phyloP scores from a whole-genome alignment of 2,113 vertebrate species.

The Pitta sordida region DNA sequence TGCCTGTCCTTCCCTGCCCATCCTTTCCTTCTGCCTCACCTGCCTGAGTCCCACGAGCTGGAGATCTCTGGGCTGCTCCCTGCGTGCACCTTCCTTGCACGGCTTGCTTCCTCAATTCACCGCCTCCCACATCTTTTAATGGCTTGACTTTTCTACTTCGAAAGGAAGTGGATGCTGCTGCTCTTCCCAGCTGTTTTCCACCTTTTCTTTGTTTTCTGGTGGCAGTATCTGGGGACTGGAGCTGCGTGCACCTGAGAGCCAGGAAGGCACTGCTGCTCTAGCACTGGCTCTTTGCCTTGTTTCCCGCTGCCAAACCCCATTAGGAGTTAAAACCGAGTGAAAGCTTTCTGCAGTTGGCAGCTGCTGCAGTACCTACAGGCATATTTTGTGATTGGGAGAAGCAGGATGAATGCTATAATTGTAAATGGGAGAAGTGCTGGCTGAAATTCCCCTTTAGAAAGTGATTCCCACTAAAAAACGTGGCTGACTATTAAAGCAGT shows the following conservation, averaged over 20 bases:
- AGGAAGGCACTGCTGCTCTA: background rate
- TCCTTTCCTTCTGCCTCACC: background rate
- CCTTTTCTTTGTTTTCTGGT: background rate
- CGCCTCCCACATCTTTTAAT: background rate
- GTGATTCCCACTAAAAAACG: background rate
- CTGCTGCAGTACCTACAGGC: constrained; percentile 5
- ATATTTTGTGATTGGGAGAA: background rate
- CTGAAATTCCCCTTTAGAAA: background rate
- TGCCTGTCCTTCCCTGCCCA: background rate
- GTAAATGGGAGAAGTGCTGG: background rate
- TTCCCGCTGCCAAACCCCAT: background rate
- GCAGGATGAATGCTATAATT: constrained; percentile 26
- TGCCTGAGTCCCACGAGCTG: background rate
- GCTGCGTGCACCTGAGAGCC: background rate
- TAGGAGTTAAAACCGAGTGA: background rate
- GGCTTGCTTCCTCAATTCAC: background rate
- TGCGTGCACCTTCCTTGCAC: fast-evolving
- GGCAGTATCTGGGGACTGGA: background rate
- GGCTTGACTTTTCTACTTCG: background rate
- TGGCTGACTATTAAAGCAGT: background rate
- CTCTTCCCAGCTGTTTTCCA: background rate
- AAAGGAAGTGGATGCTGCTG: fast-evolving
- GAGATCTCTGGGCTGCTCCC: background rate
- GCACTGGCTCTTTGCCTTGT: background rate
- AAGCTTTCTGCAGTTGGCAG: background rate